These are phyloP conservation scores for Plagodis pulveraria DNA, from an alignment of 2,888 invertebrate genomes.

Conservation along the genomic window DNA sequence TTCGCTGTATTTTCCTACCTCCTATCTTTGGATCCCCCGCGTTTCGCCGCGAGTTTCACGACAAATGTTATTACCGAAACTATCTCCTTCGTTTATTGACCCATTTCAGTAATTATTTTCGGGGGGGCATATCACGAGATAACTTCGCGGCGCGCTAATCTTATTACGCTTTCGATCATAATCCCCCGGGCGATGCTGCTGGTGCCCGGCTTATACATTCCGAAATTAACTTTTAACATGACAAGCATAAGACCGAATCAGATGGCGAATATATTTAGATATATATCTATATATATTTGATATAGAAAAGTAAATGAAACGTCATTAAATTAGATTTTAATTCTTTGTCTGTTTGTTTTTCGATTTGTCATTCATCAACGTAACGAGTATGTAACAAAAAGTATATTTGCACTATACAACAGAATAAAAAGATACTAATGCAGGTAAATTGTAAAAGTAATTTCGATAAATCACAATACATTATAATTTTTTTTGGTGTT, in stretches of 20 bases:
- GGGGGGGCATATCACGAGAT: constrained; percentile 43
- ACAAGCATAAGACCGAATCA: constrained; percentile 20
- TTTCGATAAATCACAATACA: too few species aligned
- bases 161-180: constrained; percentile 40
- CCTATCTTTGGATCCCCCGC: constrained; percentile 12
- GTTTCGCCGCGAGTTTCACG: constrained; percentile 56
- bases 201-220: constrained; percentile 26
- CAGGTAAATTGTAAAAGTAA: too few species aligned
- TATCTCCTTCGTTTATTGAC: constrained; percentile 69
- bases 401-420: too few species aligned
- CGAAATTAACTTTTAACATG: constrained; percentile 34
- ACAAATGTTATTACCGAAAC: constrained; percentile 76
- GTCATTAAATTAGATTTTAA: too few species aligned
- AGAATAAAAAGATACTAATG: too few species aligned
- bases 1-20: constrained; percentile 6
- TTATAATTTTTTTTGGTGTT: too few species aligned
- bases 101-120: constrained; percentile 57
- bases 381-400: too few species aligned
- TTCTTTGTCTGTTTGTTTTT: too few species aligned
- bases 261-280: constrained; percentile 8
- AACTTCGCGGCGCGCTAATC: constrained; percentile 40
- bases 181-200: constrained; percentile 17
- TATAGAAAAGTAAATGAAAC: neutral
- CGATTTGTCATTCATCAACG: too few species aligned
- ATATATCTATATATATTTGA: constrained; percentile 20